These are phyloP conservation scores for Hypomesus transpacificus DNA, from an alignment of 2,113 vertebrate species.

Conservation along the genomic window DNA sequence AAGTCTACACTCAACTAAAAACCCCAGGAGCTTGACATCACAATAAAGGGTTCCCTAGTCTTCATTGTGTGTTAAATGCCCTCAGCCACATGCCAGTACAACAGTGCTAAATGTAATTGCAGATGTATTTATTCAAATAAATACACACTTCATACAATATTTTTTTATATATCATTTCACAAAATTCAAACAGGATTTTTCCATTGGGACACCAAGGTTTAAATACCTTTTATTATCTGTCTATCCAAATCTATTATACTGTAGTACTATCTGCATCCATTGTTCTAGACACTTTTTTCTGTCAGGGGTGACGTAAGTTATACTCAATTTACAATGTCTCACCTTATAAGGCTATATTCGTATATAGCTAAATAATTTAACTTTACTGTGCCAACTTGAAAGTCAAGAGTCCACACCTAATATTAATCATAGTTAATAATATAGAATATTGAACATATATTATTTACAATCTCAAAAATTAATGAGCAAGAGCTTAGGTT, in stretches of 20 bases:
- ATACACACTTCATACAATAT: constrained; percentile 66
- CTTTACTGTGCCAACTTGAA: constrained; percentile 53
- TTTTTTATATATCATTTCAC: constrained; percentile 59
- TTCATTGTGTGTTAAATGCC: not conserved
- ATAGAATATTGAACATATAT: constrained; percentile 80
- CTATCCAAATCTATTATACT: constrained; percentile 33
- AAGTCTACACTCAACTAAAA: too few relatives aligned
- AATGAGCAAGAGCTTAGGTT: constrained; percentile 65
- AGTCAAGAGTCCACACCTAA: constrained; percentile 83
- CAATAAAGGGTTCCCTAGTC: too few relatives aligned
- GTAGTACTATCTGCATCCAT: constrained; percentile 26
- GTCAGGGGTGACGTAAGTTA: constrained; percentile 33
- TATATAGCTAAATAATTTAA: constrained; percentile 54
- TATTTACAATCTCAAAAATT: constrained; percentile 95
- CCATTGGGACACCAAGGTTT: constrained; percentile 37
- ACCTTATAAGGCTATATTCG: constrained; percentile 53
- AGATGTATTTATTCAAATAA: constrained; percentile 76
- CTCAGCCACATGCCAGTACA: not conserved
- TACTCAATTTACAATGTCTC: constrained; percentile 39
- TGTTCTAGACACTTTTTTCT: constrained; percentile 31
- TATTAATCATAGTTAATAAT: constrained; percentile 66
- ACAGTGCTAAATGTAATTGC: constrained; percentile 48
- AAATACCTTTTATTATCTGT: constrained; percentile 20
- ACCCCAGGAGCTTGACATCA: not conserved
- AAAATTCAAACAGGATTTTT: constrained; percentile 61